Percentiles rank a stretch among this genome's conserved stretches.
Evolutionary conservation across 2,888 invertebrate species (phyloP).

Genomic region (Troides oblongomaculatus): DNA sequence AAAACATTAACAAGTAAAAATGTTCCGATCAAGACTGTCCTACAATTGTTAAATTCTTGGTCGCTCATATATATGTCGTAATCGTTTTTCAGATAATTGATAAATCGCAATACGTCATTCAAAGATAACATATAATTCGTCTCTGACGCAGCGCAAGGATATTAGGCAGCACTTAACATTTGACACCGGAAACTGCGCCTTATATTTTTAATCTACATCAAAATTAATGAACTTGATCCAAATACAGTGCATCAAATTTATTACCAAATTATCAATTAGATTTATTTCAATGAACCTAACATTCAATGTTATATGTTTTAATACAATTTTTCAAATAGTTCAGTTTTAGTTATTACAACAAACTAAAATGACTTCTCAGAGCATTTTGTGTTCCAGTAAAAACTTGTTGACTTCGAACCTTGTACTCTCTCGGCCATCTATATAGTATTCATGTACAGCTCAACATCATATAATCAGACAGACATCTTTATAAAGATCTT

Average conservation of each 20-base stretch:
- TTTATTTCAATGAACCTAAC: not conserved
- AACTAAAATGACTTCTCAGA: no score
- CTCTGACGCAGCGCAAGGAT: constrained; percentile 8
- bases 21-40: constrained; percentile 2
- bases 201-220: constrained; percentile 1
- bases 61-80: not conserved
- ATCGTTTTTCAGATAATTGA: constrained; percentile 8
- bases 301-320: not conserved
- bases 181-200: constrained; percentile 22
- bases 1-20: not conserved
- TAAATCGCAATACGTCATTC: constrained; percentile 10
- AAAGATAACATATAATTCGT: constrained; percentile 13
- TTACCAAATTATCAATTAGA: not conserved
- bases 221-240: constrained; percentile 8
- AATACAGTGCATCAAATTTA: constrained; percentile 2
- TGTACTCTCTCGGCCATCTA: no score
- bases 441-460: no score
- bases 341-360: not conserved
- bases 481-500: no score
- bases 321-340: not conserved
- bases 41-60: not conserved
- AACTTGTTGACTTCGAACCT: not conserved
- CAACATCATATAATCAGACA: no score
- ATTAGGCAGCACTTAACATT: constrained; percentile 7
- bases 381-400: no score